Percentiles rank a stretch among this genome's conserved stretches.
Evolutionary conservation across 53 echinoderm and acorn worm species (phyloP).

Genomic region (Patiria pectinifera): DNA sequence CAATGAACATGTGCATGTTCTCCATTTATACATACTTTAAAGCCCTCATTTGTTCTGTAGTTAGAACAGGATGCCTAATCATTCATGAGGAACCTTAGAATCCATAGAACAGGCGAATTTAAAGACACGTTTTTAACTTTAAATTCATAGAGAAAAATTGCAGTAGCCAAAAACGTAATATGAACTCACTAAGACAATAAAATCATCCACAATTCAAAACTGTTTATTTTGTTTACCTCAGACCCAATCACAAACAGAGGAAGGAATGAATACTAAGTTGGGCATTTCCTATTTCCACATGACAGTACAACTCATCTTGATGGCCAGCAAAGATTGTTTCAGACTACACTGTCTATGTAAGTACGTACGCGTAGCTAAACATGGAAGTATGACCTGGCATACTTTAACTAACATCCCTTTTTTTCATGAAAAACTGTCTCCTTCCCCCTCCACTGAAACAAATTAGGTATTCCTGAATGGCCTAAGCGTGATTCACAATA

Average conservation of each 20-base stretch:
- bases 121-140: too few relatives aligned
- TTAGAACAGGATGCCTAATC: too few relatives aligned
- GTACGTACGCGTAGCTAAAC: not conserved
- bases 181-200: not conserved
- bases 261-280: not conserved
- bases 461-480: not conserved
- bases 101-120: too few relatives aligned
- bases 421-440: not conserved
- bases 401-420: not conserved
- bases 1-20: too few relatives aligned
- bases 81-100: too few relatives aligned
- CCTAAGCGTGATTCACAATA: constrained; percentile 33
- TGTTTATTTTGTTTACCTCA: not conserved
- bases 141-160: too few relatives aligned
- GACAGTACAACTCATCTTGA: not conserved
- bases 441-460: not conserved
- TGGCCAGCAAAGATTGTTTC: too few relatives aligned
- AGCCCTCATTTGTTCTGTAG: too few relatives aligned
- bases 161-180: too few relatives aligned
- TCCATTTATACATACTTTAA: too few relatives aligned
- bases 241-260: not conserved
- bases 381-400: not conserved
- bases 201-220: not conserved
- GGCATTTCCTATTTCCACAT: not conserved
- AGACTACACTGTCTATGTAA: too few relatives aligned